Conservation (phyloP, 2,113 vertebrate genomes). For the Lepus americanus region DNA sequence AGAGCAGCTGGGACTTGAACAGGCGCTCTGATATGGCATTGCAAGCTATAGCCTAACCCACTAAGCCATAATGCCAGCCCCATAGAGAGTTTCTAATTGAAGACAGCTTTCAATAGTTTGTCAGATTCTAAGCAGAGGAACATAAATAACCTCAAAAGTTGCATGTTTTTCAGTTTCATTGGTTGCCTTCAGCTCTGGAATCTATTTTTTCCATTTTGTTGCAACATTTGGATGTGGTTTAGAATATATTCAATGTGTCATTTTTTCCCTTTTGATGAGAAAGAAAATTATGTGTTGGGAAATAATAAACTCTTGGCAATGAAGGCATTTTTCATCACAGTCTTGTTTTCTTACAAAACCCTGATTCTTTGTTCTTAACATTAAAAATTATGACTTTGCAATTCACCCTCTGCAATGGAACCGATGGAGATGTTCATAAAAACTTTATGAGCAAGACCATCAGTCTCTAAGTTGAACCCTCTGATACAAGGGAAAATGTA, state of each 20-base stretch:
- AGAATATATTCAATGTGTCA: conserved; percentile 39
- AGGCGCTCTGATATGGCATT: no score
- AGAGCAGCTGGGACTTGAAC: no score
- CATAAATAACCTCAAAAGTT: not conserved
- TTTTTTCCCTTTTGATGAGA: conserved; percentile 15
- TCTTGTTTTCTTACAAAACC: conserved; percentile 60
- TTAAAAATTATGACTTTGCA: conserved; percentile 44
- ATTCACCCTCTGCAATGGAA: not conserved
- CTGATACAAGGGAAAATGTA: not conserved
- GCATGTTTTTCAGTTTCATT: not conserved
- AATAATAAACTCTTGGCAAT: conserved; percentile 55
- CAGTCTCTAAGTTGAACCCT: not conserved
- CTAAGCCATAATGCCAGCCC: no score
- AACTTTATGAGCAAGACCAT: not conserved
- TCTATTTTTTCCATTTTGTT: conserved; percentile 20
- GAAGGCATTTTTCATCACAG: conserved; percentile 23
- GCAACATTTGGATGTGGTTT: conserved; percentile 57
- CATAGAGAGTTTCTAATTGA: not conserved
- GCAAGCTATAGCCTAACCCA: no score
- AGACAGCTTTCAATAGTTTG: not conserved
- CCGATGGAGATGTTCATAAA: not conserved
- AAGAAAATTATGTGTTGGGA: conserved; percentile 60
- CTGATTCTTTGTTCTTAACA: conserved; percentile 27
- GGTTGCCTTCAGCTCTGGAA: not conserved
- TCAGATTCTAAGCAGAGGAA: not conserved